Evolutionary conservation across 2,888 invertebrate species (phyloP), one percentile per base, ranked within the genome.

Genomic region (Tortricodes alternella): DNA sequence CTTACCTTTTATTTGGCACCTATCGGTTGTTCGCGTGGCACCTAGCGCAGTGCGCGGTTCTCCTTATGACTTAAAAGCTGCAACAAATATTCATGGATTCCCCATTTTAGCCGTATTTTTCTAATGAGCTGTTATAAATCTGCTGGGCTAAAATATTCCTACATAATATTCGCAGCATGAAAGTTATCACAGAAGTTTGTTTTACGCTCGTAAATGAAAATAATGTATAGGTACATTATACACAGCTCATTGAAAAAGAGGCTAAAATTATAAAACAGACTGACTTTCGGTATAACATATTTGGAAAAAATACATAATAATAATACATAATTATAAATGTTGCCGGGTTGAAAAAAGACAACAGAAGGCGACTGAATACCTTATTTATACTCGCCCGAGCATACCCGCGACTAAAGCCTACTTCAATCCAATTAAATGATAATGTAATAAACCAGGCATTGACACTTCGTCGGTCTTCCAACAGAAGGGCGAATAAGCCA

Each of bases 41-140:
- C 71, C 71, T 80, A 82, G 75, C 76, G 81, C 46, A 63, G 70
- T 70, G 71, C 76, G 74, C 75, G 78, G 76, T 70, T 79, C 85
- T 78, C 83, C 87, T 80, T 83, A 83, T 80, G 80, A 78, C 78
- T 79, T 85, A 89, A 76, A 84, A 86, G 84, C 90, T 90, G 90
- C 78, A 90, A 90, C 88, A 89, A 89, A 89, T 90, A 89, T 90
- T 89, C 90, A 85, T 68, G 87, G 76, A 81, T 89, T 87, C 89
- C 90, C 90, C 89, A 74, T 78, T 72, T 68, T 73, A 78, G 80
- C 78, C 79, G 73, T 66, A 78, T 66, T 78, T 74, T 82, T 81
- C 85, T 79, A 68, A 43, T 27, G 41, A 48, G 35, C 53, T 24
- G 15, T n/a, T 16, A 9, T 18, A 27, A 4, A 8, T 37, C 8